Evolutionary conservation across 1,140 invertebrate species (phyloP).

Genomic region (Panulirus ornatus): DNA sequence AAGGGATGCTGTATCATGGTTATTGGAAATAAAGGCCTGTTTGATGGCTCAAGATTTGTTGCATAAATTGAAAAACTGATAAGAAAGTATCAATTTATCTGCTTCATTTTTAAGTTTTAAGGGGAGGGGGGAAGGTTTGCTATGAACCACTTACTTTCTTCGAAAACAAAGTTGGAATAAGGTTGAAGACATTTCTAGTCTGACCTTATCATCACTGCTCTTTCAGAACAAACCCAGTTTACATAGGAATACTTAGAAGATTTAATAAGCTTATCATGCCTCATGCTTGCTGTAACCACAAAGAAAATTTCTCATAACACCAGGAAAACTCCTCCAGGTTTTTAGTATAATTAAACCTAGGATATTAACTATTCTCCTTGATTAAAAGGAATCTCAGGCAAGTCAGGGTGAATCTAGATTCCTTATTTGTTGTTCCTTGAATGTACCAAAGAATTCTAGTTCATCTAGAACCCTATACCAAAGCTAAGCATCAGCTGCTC

Average conservation of each 20-base stretch:
- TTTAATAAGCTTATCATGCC: conserved; percentile 60
- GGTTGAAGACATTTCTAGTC: conserved; percentile 43
- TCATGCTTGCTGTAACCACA: conserved; percentile 49
- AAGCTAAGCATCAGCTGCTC: conserved; percentile 36
- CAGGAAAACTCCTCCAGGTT: conserved; percentile 13
- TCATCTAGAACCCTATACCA: conserved; percentile 52
- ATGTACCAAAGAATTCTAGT: conserved; percentile 61
- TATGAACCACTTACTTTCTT: conserved; percentile 39
- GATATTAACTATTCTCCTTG: conserved; percentile 32
- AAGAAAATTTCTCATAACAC: not conserved
- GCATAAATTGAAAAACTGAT: conserved; percentile 30
- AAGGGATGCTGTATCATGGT: not conserved
- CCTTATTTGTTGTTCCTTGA: conserved; percentile 46
- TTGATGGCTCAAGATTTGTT: conserved; percentile 19
- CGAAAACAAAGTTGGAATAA: conserved; percentile 49
- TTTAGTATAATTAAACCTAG: conserved; percentile 15
- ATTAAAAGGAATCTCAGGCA: conserved; percentile 46
- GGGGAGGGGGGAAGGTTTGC: conserved; percentile 34
- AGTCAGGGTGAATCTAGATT: conserved; percentile 34
- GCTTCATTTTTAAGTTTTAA: conserved; percentile 52
- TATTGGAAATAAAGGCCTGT: conserved; percentile 1
- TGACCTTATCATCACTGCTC: conserved; percentile 51
- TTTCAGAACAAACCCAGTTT: conserved; percentile 56
- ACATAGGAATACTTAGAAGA: conserved; percentile 50
- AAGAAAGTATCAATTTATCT: conserved; percentile 27